Conservation (phyloP, 2,113 vertebrate species). For the Poeciliopsis prolifica region DNA sequence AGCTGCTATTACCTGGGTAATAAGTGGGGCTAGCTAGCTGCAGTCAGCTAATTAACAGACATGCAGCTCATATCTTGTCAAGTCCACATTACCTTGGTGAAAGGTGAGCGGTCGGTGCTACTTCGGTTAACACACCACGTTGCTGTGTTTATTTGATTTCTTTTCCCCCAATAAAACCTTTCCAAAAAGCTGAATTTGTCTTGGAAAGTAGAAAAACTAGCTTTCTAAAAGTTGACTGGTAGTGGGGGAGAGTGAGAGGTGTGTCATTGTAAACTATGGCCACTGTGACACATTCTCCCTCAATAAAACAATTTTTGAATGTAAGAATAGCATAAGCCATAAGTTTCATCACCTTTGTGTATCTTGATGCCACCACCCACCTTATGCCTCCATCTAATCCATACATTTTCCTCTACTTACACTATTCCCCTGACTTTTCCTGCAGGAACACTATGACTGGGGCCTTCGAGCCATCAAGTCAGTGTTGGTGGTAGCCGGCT, state of each 20-base stretch:
- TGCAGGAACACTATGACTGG: slow-evolving; percentile 97
- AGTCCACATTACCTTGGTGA: neutral
- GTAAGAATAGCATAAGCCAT: no score
- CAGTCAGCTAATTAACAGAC: neutral
- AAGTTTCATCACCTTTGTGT: neutral
- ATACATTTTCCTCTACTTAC: neutral
- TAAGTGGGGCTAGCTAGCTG: neutral
- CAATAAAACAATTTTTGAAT: no score
- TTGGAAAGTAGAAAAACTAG: neutral
- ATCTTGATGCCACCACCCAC: neutral
- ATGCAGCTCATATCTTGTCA: neutral
- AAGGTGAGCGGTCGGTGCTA: neutral
- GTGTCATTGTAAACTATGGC: neutral
- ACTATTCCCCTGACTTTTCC: neutral
- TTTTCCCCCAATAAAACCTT: neutral
- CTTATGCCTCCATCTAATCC: neutral
- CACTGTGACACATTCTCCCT: no score
- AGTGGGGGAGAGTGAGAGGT: neutral
- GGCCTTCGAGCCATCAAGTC: slow-evolving; percentile 96
- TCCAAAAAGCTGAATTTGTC: neutral
- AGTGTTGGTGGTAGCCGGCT: slow-evolving; percentile 92
- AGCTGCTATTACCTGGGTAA: neutral
- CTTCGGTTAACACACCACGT: neutral
- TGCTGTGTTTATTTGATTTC: neutral
- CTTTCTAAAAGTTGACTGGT: neutral